Evolutionary conservation across 1,140 invertebrate species (phyloP).

Genomic region (Forficula auricularia): DNA sequence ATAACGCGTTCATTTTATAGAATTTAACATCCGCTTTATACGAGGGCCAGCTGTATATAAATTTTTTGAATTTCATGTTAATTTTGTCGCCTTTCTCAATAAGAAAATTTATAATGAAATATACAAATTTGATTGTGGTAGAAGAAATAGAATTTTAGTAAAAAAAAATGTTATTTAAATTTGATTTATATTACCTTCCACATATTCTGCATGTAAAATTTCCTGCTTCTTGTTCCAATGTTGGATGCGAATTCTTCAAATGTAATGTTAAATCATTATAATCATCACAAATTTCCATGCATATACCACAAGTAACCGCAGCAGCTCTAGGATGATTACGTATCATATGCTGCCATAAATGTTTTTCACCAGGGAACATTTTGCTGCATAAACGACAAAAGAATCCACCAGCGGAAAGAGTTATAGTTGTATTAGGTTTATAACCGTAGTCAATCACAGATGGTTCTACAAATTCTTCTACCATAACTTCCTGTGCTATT

Average conservation of each 20-base stretch:
- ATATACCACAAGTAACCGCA: conserved; percentile 40
- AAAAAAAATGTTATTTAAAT: too few species aligned
- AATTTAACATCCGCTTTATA: too few species aligned
- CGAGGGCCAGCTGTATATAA: too few species aligned
- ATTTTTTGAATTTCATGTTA: too few species aligned
- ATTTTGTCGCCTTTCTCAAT: too few species aligned
- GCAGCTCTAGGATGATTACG: conserved; percentile 36
- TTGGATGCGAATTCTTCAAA: conserved; percentile 30
- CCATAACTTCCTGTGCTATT: neutral
- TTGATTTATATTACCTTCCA: conserved; percentile 20
- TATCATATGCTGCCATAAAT: conserved; percentile 43
- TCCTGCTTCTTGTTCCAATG: conserved; percentile 33
- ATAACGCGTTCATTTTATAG: too few species aligned
- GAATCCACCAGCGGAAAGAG: neutral
- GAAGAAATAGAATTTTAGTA: too few species aligned
- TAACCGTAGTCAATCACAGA: too few species aligned
- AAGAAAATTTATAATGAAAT: too few species aligned
- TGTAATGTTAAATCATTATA: conserved; percentile 35
- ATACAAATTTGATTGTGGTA: too few species aligned
- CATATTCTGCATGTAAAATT: conserved; percentile 41
- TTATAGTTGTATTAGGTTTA: too few species aligned
- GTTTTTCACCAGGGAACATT: conserved; percentile 40
- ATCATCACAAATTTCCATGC: conserved; percentile 33
- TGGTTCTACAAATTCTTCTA: neutral
- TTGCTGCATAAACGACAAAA: conserved; percentile 39